phyloP scores from a whole-genome alignment of 2,113 vertebrate species.

The Bos indicus region DNA sequence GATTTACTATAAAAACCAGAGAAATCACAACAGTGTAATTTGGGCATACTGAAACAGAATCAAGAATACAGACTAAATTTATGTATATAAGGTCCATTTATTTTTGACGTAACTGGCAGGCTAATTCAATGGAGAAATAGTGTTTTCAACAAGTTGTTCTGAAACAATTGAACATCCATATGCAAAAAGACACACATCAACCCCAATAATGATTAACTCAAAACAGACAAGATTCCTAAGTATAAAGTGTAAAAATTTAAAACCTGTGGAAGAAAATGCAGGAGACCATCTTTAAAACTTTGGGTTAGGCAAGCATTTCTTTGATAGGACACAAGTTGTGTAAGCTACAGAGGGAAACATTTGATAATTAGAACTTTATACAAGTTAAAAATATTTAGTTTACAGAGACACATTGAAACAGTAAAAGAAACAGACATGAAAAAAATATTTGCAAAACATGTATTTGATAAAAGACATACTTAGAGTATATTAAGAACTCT shows the following conservation, averaged over 20 bases:
- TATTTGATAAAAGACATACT: background rate
- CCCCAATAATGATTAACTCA: background rate
- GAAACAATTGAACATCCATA: background rate
- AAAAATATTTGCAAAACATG: background rate
- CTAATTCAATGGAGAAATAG: background rate
- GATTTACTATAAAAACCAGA: background rate
- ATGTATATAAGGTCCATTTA: background rate
- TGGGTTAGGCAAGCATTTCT: background rate
- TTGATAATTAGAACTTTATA: background rate
- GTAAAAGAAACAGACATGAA: background rate
- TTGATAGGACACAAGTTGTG: background rate
- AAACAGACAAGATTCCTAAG: background rate
- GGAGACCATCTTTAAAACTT: background rate
- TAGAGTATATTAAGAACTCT: background rate
- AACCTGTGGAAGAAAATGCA: background rate
- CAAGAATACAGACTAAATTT: background rate
- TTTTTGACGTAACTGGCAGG: background rate
- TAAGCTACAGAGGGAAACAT: background rate
- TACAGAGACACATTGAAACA: background rate
- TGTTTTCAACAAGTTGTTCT: background rate
- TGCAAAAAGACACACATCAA: background rate
- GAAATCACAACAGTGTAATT: background rate
- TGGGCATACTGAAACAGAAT: background rate
- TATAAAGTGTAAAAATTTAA: background rate
- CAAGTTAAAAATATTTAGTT: background rate